Conservation (phyloP, 2,797 vertebrate genomes). For the Lithobates pipiens region DNA sequence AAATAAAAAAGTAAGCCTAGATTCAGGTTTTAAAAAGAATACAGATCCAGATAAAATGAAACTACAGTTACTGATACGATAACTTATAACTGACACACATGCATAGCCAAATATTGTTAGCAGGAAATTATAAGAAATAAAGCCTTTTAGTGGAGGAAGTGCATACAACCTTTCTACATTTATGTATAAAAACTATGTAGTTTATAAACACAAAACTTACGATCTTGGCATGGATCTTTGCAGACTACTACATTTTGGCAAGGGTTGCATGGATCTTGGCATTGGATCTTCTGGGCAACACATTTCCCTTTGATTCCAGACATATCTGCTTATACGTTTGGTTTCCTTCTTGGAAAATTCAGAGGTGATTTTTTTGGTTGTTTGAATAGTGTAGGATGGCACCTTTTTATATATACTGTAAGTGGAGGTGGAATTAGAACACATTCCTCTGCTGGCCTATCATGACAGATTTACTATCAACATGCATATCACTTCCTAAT, state of each 20-base stretch:
- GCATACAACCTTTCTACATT: too few relatives aligned
- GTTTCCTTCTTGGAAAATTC: not conserved
- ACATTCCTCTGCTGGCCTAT: not conserved
- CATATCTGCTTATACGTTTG: not conserved
- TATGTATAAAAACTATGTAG: too few relatives aligned
- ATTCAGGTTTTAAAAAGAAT: too few relatives aligned
- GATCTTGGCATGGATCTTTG: not conserved
- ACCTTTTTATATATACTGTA: not conserved
- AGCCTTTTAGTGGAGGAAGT: too few relatives aligned
- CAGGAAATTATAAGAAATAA: too few relatives aligned
- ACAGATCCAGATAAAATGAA: too few relatives aligned
- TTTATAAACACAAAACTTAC: not conserved
- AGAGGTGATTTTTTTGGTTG: too few relatives aligned
- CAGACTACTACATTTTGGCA: not conserved
- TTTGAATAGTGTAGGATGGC: not conserved
- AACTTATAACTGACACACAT: too few relatives aligned
- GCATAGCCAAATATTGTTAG: too few relatives aligned
- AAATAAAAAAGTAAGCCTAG: too few relatives aligned
- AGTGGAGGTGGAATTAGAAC: not conserved
- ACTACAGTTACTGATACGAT: too few relatives aligned
- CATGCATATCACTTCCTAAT: too few relatives aligned
- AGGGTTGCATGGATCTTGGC: constrained; percentile 21
- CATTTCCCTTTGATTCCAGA: constrained; percentile 19
- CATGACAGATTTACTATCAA: not conserved
- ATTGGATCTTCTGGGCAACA: not conserved